phyloP scores from a whole-genome alignment of 2,888 invertebrate species.

The Charanyca ferruginea region DNA sequence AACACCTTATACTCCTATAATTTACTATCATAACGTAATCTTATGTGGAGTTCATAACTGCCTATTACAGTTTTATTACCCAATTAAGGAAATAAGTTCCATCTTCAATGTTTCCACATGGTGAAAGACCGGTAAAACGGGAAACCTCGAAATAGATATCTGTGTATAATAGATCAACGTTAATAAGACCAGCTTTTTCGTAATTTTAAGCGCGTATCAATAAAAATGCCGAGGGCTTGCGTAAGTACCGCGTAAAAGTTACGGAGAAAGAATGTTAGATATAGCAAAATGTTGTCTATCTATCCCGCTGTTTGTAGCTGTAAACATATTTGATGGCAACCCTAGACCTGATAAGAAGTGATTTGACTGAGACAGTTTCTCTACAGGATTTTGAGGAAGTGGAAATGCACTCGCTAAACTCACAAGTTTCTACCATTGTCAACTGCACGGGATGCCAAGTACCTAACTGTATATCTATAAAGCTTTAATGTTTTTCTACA shows the following conservation, averaged over 20 bases:
- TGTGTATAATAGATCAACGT: constrained; percentile 50
- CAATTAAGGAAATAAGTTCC: constrained; percentile 37
- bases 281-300: constrained; percentile 3
- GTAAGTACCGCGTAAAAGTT: constrained; percentile 56
- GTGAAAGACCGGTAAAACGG: constrained; percentile 42
- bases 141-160: constrained; percentile 50
- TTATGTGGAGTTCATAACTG: constrained; percentile 5
- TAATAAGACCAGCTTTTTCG: constrained; percentile 58
- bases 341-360: constrained; percentile 1
- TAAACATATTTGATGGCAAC: constrained; percentile 1
- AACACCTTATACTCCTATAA: constrained; percentile 9
- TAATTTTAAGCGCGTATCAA: constrained; percentile 61
- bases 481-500: background rate
- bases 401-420: background rate
- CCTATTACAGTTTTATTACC: constrained; percentile 27
- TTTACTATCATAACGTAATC: constrained; percentile 24
- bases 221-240: constrained; percentile 62
- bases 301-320: constrained; percentile 11
- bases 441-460: background rate
- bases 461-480: background rate
- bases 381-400: constrained; percentile 7
- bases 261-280: constrained; percentile 44
- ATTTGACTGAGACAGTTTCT: background rate
- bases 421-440: constrained; percentile 1
- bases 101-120: constrained; percentile 43